These are phyloP conservation scores for Phalacrocorax brasilianus DNA, from an alignment of 2,113 vertebrate species.

Conservation along the genomic window DNA sequence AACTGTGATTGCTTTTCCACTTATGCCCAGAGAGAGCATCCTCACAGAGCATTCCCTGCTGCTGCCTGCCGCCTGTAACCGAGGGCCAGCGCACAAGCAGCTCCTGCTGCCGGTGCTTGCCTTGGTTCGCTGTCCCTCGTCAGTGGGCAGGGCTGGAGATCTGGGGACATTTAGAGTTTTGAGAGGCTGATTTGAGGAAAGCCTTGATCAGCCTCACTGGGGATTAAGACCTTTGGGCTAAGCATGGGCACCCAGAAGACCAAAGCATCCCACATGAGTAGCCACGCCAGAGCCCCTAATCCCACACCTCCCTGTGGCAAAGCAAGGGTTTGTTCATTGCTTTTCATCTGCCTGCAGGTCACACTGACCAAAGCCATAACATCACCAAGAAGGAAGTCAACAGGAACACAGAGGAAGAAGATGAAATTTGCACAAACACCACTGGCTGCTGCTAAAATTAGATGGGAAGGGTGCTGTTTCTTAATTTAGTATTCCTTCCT, in stretches of 20 bases:
- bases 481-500: slow-evolving; percentile 21
- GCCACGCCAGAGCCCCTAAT: neutral
- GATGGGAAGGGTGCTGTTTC: neutral
- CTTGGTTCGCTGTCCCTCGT: fast-evolving
- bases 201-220: neutral
- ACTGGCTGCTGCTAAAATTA: slow-evolving; percentile 43
- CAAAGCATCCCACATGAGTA: neutral
- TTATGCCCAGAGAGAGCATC: neutral
- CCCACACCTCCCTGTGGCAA: fast-evolving
- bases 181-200: neutral
- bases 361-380: neutral
- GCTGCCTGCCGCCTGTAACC: neutral
- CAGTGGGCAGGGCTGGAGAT: neutral
- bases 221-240: neutral
- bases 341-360: neutral
- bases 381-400: neutral
- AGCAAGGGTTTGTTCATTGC: neutral
- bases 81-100: fast-evolving
- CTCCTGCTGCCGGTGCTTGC: neutral
- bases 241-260: neutral
- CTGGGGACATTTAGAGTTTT: neutral
- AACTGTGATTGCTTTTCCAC: neutral
- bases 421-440: neutral
- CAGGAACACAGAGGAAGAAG: neutral
- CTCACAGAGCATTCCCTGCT: neutral